phyloP scores from a whole-genome alignment of 2,888 invertebrate species.

The Malthinus flaveolus region DNA sequence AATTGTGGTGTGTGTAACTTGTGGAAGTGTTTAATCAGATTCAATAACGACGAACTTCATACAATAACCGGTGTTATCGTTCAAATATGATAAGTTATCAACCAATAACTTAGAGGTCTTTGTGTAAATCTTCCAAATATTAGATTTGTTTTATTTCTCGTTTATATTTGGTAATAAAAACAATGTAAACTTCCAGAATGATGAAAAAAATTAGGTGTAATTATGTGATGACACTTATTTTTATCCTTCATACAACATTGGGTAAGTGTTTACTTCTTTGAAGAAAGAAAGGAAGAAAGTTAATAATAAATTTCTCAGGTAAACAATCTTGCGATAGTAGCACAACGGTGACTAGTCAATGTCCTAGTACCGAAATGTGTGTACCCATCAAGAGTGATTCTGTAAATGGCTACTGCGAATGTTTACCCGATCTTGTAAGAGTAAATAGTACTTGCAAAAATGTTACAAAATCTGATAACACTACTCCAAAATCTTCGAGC shows the following conservation, averaged over 20 bases:
- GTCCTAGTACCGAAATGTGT: conserved; percentile 45
- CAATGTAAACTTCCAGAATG: conserved; percentile 27
- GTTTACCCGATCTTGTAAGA: conserved; percentile 40
- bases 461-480: conserved; percentile 25
- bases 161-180: no score
- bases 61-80: conserved; percentile 23
- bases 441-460: conserved; percentile 37
- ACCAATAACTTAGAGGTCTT: conserved; percentile 2
- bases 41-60: not conserved
- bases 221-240: conserved; percentile 12
- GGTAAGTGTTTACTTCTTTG: conserved; percentile 8
- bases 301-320: conserved; percentile 9
- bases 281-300: not conserved
- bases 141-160: no score
- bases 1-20: conserved; percentile 10
- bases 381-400: conserved; percentile 19
- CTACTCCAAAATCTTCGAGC: conserved; percentile 40
- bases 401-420: conserved; percentile 39
- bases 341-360: conserved; percentile 35
- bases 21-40: conserved; percentile 10
- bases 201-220: conserved; percentile 11
- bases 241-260: conserved; percentile 12
- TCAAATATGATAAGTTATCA: conserved; percentile 24
- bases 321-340: conserved; percentile 29
- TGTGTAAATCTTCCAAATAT: conserved; percentile 5